phyloP scores from a whole-genome alignment of 2,797 vertebrate genomes.

The Oryzias dopingdopingensis region DNA sequence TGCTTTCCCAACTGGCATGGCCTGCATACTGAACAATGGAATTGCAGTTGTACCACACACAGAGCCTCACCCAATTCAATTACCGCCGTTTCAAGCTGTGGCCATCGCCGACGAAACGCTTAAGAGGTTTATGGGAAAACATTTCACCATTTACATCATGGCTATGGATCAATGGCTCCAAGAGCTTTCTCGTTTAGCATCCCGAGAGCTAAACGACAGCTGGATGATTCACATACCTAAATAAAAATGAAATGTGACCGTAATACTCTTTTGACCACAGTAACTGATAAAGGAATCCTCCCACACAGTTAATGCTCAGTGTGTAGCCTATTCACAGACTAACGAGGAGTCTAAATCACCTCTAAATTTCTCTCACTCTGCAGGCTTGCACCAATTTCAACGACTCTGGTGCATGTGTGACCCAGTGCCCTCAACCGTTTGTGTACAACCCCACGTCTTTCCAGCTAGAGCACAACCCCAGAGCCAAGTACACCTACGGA shows the following conservation, averaged over 20 bases:
- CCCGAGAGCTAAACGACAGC: slow-evolving; percentile 16
- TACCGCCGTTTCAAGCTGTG: slow-evolving; percentile 47
- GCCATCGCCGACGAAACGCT: slow-evolving; percentile 56
- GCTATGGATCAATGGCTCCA: slow-evolving; percentile 64
- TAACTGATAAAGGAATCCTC: slow-evolving; percentile 24
- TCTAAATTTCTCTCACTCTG: neutral
- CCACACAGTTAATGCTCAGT: neutral
- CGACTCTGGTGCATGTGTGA: slow-evolving; percentile 94
- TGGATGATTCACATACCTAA: slow-evolving; percentile 1
- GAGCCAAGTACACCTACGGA: slow-evolving; percentile 96
- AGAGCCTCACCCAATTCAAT: slow-evolving; percentile 68
- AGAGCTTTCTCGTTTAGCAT: slow-evolving; percentile 57
- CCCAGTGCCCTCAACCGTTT: slow-evolving; percentile 94
- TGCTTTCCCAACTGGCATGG: slow-evolving; percentile 3
- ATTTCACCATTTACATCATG: slow-evolving; percentile 64
- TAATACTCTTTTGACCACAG: slow-evolving; percentile 32
- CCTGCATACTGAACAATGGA: slow-evolving; percentile 19
- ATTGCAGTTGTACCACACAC: slow-evolving; percentile 70
- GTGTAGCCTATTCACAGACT: too few relatives aligned
- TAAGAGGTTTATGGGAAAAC: slow-evolving; percentile 70
- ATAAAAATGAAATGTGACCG: slow-evolving; percentile 60
- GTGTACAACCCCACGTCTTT: slow-evolving; percentile 97
- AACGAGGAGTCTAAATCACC: neutral
- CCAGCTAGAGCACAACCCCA: slow-evolving; percentile 93
- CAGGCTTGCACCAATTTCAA: slow-evolving; percentile 93